Base-by-base conservation (phyloP, 2,888 invertebrate genomes). In the Biston stratarius region DNA sequence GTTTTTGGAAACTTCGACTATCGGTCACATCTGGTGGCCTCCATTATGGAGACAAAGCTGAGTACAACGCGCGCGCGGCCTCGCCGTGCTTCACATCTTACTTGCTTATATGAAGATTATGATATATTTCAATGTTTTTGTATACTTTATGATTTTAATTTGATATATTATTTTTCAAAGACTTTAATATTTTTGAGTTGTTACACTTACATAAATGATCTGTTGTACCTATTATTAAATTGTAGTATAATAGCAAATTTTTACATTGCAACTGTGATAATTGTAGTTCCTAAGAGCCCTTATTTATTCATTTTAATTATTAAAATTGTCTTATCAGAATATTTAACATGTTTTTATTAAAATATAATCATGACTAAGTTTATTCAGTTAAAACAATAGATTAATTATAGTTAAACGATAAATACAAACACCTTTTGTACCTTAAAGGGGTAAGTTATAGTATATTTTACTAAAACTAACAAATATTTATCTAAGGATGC, bases 281-380 rank as follows among this genome's bases (percentile, higher is more conserved):
- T 67, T 67, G 56, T 72, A 73, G 73, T 68, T 64, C 68, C 63
- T 73, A 72, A 74, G 74, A 57, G 69, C 48, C 51, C 47, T 67
- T 67, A 57, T 60, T 66, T 60, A 56, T 51, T 61, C 12, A 7
- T 34, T 6, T 51, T 34, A 56, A 64, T 64, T 61, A 67, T 62
- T 70, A 65, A 66, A 61, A 57, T 40, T 45, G 36, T 59, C 11
- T 36, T 36, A 47, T 9, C 14, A 38, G 34, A 14, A 14, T 47
- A 45, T 45, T 34, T 44, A 40, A 8, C 42, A 5, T 45, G 34
- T 1, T 45, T 47, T 57, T 47, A 57, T 36, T 57, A 11, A 45
- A 47, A 57, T 45, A 10, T 33, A 33, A 38, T 38, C 33, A 47
- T 59, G 59, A 57, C 53, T 45, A 64, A 44, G 36, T 59, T 49